phyloP scores from a whole-genome alignment of 2,888 invertebrate species.

The Phorcus lineatus region DNA sequence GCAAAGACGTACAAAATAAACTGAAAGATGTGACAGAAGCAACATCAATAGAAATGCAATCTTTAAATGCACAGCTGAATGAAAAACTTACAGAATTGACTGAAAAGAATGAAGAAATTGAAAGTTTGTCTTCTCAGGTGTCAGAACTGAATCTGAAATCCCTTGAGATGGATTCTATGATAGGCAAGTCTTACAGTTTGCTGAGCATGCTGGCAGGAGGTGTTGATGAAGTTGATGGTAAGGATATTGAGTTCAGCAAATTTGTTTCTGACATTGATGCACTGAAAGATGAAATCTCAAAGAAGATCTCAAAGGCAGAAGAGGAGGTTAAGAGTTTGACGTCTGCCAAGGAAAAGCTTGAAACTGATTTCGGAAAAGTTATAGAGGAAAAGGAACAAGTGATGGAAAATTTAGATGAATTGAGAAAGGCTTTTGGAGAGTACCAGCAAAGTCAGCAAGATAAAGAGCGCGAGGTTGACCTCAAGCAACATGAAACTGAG shows the following conservation, averaged over 20 bases:
- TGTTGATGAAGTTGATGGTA: not conserved
- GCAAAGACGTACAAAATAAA: constrained; percentile 29
- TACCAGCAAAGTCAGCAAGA: not conserved
- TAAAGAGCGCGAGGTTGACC: not conserved
- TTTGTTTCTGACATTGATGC: not conserved
- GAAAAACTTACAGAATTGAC: constrained; percentile 20
- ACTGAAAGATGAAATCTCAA: constrained; percentile 30
- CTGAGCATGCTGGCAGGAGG: not conserved
- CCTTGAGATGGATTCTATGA: not conserved
- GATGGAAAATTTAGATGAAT: not conserved
- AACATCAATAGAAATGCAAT: not conserved
- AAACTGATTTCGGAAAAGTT: constrained; percentile 21
- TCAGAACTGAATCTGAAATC: not conserved
- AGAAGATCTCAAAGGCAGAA: constrained; percentile 26
- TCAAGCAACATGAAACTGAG: not conserved
- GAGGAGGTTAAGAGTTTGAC: constrained; percentile 2
- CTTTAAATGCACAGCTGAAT: constrained; percentile 23
- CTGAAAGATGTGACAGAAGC: constrained; percentile 34
- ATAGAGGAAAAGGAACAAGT: constrained; percentile 29
- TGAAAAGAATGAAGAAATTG: constrained; percentile 14
- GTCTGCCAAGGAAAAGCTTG: constrained; percentile 14
- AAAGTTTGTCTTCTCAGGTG: constrained; percentile 16
- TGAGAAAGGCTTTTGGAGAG: not conserved
- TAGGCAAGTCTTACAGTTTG: not conserved
- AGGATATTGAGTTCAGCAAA: not conserved